Evolutionary conservation across 2,888 invertebrate species (phyloP).

Genomic region (Lasioglossum zephyrum): DNA sequence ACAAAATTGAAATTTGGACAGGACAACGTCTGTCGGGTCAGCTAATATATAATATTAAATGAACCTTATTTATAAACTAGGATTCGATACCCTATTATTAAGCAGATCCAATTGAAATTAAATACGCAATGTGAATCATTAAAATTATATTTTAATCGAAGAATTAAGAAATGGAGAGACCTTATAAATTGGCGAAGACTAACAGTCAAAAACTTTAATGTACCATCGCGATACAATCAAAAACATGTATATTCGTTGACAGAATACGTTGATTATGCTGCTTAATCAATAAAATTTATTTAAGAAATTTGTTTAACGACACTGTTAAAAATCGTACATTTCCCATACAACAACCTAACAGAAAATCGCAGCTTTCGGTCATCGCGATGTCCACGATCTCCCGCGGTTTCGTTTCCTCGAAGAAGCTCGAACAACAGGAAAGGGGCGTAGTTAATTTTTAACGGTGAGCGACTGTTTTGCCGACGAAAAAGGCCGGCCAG

Average conservation of each 20-base stretch:
- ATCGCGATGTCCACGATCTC: slow-evolving; percentile 2
- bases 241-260: not conserved
- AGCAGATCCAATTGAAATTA: no score
- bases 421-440: slow-evolving; percentile 6
- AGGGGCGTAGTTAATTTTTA: slow-evolving; percentile 48
- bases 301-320: not conserved
- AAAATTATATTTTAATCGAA: no score
- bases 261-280: not conserved
- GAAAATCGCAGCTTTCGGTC: not conserved
- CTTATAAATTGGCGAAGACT: no score
- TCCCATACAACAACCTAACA: not conserved
- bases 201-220: no score
- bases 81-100: no score
- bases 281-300: not conserved
- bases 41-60: no score
- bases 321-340: not conserved
- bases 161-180: no score
- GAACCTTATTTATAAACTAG: no score
- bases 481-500: slow-evolving; percentile 25
- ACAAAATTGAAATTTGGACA: no score
- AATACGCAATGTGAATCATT: no score
- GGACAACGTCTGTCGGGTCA: no score
- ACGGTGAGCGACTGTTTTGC: slow-evolving; percentile 29
- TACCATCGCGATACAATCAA: no score
- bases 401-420: not conserved